Evolutionary conservation across 2,113 vertebrate genomes (phyloP).

Genomic region (Corythaixoides concolor): DNA sequence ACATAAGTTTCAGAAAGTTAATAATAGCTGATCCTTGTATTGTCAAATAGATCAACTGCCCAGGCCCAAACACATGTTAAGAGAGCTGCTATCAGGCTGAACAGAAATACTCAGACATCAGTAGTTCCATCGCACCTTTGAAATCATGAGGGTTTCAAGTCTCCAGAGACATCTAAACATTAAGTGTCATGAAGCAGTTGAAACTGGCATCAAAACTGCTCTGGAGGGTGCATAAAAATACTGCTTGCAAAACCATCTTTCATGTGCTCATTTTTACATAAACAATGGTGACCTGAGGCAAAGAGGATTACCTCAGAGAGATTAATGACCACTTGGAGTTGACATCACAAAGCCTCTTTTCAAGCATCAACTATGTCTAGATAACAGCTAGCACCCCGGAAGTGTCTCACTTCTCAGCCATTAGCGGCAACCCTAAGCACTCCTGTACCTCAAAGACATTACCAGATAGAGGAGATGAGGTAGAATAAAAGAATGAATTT

Average conservation of each 20-base stretch:
- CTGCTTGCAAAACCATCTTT: background rate
- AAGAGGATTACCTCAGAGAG: background rate
- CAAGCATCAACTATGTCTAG: background rate
- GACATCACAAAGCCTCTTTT: background rate
- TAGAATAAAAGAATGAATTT: background rate
- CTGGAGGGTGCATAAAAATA: background rate
- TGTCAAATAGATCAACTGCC: background rate
- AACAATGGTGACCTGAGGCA: background rate
- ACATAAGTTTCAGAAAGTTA: background rate
- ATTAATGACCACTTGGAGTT: background rate
- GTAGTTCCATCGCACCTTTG: background rate
- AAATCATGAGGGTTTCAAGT: background rate
- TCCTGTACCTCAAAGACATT: background rate
- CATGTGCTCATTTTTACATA: background rate
- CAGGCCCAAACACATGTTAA: background rate
- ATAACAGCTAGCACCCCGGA: background rate
- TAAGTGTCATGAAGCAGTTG: background rate
- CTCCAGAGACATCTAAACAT: background rate
- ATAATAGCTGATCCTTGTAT: background rate
- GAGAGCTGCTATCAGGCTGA: background rate
- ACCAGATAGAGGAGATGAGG: background rate
- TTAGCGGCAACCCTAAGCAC: background rate
- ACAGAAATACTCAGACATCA: background rate
- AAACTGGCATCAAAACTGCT: background rate
- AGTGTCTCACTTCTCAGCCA: background rate